Conservation (phyloP, 2,888 invertebrate genomes). For the Alitta virens region DNA sequence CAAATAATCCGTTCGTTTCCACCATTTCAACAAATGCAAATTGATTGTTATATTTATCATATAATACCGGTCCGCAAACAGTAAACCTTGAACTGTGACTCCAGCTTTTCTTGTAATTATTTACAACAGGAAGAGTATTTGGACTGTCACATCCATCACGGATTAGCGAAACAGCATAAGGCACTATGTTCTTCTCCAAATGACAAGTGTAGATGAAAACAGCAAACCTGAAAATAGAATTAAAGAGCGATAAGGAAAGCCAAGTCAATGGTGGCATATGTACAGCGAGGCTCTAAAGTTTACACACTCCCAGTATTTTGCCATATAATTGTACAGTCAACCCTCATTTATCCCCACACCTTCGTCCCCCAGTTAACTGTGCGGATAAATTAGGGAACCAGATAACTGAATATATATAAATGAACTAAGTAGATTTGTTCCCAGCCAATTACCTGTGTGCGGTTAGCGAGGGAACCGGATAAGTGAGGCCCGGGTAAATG, state of each 20-base stretch:
- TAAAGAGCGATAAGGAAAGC: not conserved
- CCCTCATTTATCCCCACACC: too few species aligned
- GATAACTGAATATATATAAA: too few species aligned
- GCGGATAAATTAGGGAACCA: too few species aligned
- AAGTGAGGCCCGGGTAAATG: too few species aligned
- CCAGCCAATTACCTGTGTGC: too few species aligned
- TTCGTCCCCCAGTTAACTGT: too few species aligned
- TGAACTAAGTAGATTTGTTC: too few species aligned
- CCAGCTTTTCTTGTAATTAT: not conserved
- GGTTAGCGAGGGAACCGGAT: too few species aligned
- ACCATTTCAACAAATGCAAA: not conserved
- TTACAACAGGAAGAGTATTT: not conserved
- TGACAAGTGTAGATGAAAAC: not conserved
- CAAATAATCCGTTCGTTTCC: slow-evolving; percentile 26
- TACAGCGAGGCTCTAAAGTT: too few species aligned
- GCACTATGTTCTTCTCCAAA: not conserved
- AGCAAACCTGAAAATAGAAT: not conserved
- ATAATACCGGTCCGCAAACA: not conserved
- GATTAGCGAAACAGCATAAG: not conserved
- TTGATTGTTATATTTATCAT: not conserved
- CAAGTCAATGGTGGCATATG: too few species aligned
- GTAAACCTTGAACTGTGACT: not conserved
- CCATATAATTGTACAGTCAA: too few species aligned
- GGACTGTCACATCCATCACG: not conserved
- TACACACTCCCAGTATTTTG: too few species aligned